phyloP scores from a whole-genome alignment of 2,113 vertebrate genomes.

The Dasyprocta punctata region DNA sequence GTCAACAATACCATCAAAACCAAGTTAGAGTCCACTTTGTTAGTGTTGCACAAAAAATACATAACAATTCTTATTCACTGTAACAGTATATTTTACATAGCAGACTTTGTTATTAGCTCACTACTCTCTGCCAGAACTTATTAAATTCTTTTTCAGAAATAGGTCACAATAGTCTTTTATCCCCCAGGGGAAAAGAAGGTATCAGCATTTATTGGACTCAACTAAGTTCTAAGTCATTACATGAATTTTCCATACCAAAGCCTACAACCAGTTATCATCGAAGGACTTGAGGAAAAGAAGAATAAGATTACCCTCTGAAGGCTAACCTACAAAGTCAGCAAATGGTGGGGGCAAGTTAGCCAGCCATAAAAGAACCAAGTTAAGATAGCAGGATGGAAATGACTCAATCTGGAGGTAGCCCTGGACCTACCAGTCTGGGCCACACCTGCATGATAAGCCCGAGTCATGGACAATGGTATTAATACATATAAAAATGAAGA shows the following conservation, averaged over 20 bases:
- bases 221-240: conserved; percentile 60
- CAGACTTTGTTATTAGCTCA: conserved; percentile 46
- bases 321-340: conserved; percentile 32
- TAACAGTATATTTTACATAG: conserved; percentile 43
- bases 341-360: conserved; percentile 26
- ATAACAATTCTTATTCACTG: neutral
- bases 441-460: neutral
- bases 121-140: conserved; percentile 51
- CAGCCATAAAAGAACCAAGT: conserved; percentile 5
- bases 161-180: conserved; percentile 48
- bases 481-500: neutral
- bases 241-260: conserved; percentile 55
- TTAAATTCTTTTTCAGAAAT: conserved; percentile 64
- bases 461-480: neutral
- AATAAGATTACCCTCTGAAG: conserved; percentile 45
- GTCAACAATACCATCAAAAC: neutral
- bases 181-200: neutral
- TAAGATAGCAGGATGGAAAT: neutral
- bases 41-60: neutral
- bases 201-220: conserved; percentile 66
- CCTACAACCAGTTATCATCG: conserved; percentile 15
- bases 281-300: conserved; percentile 40
- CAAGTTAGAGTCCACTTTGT: neutral
- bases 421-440: neutral
- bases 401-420: neutral